Percentiles rank a stretch among this genome's conserved stretches.
phyloP scores from a whole-genome alignment of 2,888 invertebrate genomes.

The Drosophila glabriapex region DNA sequence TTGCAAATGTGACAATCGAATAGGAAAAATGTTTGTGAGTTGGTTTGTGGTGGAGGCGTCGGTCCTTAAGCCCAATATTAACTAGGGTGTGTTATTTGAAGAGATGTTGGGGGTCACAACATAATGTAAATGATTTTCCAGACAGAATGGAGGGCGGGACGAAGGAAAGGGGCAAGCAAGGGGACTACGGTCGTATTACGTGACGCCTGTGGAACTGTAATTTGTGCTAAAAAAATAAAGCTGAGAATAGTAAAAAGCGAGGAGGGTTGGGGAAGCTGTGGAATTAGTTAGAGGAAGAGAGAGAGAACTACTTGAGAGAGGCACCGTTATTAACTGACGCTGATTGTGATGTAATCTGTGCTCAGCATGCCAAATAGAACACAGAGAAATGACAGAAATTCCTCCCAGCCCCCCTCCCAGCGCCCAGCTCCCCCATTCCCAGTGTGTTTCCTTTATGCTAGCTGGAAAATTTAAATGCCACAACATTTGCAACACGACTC shows the following conservation, averaged over 20 bases:
- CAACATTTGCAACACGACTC: constrained; percentile 59
- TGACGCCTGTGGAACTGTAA: constrained; percentile 38
- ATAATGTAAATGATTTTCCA: constrained; percentile 48
- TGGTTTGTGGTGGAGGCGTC: neutral
- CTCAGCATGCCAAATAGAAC: constrained; percentile 35
- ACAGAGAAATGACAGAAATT: neutral
- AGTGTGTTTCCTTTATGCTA: constrained; percentile 19
- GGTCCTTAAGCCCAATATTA: constrained; percentile 5
- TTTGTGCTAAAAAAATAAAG: constrained; percentile 21
- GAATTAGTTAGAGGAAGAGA: neutral
- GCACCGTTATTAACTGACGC: constrained; percentile 33
- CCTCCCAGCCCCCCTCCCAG: neutral
- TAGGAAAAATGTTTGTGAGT: neutral
- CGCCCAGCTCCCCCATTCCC: neutral
- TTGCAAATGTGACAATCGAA: constrained; percentile 37
- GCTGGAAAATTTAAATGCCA: constrained; percentile 57
- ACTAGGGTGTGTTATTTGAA: constrained; percentile 31
- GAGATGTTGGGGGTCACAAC: constrained; percentile 6
- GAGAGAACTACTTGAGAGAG: constrained; percentile 14
- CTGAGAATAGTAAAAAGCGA: constrained; percentile 3
- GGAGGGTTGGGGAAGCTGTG: neutral
- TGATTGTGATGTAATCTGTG: constrained; percentile 49
- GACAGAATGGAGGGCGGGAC: constrained; percentile 4
- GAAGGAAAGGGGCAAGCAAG: neutral
- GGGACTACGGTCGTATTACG: constrained; percentile 29